A percentile compares a stretch with the other conserved stretches of the same genome.
phyloP scores from a whole-genome alignment of 2,888 invertebrate species.

The Sinotaia quadrata region DNA sequence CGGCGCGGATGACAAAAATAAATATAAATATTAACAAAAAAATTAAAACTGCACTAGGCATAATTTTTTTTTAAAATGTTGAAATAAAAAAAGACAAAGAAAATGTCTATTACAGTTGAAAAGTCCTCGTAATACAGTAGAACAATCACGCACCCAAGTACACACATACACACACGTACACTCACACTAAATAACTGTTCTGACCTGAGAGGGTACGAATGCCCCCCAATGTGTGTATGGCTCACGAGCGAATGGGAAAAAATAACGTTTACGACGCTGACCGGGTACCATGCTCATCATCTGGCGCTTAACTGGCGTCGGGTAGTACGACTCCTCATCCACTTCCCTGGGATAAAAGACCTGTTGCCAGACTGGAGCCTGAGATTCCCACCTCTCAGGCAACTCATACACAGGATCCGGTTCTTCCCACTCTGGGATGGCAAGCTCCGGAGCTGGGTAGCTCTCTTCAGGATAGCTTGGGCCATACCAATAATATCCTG shows the following conservation, averaged over 20 bases:
- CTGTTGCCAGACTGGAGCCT: conserved; percentile 7
- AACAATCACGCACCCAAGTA: not conserved
- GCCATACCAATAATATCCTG: conserved; percentile 21
- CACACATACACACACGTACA: conserved; percentile 31
- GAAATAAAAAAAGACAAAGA: too few relatives aligned
- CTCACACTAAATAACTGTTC: too few relatives aligned
- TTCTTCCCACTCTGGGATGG: conserved; percentile 3
- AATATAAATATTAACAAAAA: too few relatives aligned
- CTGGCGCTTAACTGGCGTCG: conserved; percentile 33
- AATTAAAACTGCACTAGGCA: too few relatives aligned
- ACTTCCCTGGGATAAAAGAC: conserved; percentile 20
- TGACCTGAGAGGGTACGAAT: conserved; percentile 42
- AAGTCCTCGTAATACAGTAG: not conserved
- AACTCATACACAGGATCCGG: conserved; percentile 11
- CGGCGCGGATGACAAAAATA: too few relatives aligned
- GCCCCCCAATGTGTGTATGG: conserved; percentile 45
- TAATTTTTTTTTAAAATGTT: too few relatives aligned
- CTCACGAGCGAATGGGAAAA: conserved; percentile 42
- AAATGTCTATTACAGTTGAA: too few relatives aligned
- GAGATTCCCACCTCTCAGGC: conserved; percentile 8
- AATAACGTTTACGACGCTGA: conserved; percentile 35
- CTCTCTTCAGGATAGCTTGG: conserved; percentile 18
- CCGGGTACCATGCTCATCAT: conserved; percentile 36
- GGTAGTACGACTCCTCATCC: conserved; percentile 24
- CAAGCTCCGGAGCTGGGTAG: not conserved